These are phyloP conservation scores for Noturus placidus DNA, from an alignment of 2,113 vertebrate genomes.

Conservation along the genomic window DNA sequence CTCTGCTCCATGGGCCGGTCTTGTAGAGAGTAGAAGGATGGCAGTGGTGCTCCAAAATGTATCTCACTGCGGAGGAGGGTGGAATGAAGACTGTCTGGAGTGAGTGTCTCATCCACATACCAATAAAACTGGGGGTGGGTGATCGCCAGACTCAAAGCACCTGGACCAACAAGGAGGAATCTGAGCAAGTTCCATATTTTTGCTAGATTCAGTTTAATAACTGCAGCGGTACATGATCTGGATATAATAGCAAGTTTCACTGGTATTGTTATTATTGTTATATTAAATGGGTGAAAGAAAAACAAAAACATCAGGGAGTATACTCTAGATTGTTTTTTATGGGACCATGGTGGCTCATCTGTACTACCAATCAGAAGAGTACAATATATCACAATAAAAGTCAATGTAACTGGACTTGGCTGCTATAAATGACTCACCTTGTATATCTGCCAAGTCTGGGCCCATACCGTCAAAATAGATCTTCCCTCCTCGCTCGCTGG, in stretches of 20 bases:
- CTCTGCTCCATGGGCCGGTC: conserved; percentile 91
- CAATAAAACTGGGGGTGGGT: conserved; percentile 98
- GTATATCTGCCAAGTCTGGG: conserved; percentile 91
- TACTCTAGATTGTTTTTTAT: background rate
- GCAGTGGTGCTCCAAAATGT: conserved; percentile 90
- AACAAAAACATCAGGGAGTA: background rate
- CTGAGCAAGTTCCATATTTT: background rate
- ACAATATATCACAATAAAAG: background rate
- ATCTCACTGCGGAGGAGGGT: conserved; percentile 91
- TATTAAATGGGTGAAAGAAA: background rate
- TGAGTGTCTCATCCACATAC: conserved; percentile 92
- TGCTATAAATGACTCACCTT: conserved; percentile 71
- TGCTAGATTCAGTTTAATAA: background rate
- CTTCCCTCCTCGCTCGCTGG: conserved; percentile 89
- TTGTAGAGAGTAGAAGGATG: conserved; percentile 87
- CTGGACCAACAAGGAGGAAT: conserved; percentile 61
- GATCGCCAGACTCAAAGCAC: conserved; percentile 92
- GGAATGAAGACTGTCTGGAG: conserved; percentile 86
- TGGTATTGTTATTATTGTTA: background rate
- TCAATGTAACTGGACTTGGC: background rate
- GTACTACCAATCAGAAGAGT: background rate
- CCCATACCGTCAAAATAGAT: conserved; percentile 98
- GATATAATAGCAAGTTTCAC: background rate
- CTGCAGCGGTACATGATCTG: background rate
- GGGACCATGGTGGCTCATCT: background rate